These are phyloP conservation scores for Oncorhynchus tshawytscha DNA, from an alignment of 2,113 vertebrate species.

Conservation along the genomic window DNA sequence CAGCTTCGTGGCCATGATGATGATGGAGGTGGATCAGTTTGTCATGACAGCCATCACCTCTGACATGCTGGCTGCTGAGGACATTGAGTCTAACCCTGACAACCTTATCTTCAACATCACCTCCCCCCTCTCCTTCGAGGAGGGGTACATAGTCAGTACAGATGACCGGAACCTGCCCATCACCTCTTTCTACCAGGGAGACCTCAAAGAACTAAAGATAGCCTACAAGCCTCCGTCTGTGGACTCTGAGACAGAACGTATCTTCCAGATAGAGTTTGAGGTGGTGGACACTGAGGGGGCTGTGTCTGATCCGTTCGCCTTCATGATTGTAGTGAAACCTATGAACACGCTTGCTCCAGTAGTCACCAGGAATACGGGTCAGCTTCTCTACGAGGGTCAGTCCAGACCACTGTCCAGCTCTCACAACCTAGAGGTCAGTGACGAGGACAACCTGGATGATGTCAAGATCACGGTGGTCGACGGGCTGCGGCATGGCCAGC, in stretches of 20 bases:
- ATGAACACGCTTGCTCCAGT: conserved; percentile 92
- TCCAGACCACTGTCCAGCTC: conserved; percentile 81
- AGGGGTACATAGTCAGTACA: conserved; percentile 91
- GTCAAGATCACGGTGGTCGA: conserved; percentile 85
- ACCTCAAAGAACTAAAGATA: conserved; percentile 85
- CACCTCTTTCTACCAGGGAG: conserved; percentile 88
- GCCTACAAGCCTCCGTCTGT: conserved; percentile 87
- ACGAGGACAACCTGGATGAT: conserved; percentile 85
- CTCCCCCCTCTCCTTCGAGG: conserved; percentile 81
- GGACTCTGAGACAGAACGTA: conserved; percentile 85
- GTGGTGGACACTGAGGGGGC: conserved; percentile 90
- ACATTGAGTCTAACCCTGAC: conserved; percentile 80
- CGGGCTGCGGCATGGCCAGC: conserved; percentile 85
- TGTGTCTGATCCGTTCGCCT: conserved; percentile 88
- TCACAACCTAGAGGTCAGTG: conserved; percentile 86
- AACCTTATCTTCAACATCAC: conserved; percentile 92
- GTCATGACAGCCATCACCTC: conserved; percentile 90
- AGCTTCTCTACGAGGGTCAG: conserved; percentile 92
- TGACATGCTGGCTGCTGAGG: conserved; percentile 90
- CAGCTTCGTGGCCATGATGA: conserved; percentile 93
- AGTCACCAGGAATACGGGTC: conserved; percentile 88
- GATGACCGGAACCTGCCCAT: conserved; percentile 91
- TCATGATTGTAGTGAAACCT: conserved; percentile 93
- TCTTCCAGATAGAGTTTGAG: conserved; percentile 90
- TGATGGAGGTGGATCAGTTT: conserved; percentile 97